These are phyloP conservation scores for Falcaria lacertinaria DNA, from an alignment of 2,888 invertebrate genomes.

Conservation along the genomic window DNA sequence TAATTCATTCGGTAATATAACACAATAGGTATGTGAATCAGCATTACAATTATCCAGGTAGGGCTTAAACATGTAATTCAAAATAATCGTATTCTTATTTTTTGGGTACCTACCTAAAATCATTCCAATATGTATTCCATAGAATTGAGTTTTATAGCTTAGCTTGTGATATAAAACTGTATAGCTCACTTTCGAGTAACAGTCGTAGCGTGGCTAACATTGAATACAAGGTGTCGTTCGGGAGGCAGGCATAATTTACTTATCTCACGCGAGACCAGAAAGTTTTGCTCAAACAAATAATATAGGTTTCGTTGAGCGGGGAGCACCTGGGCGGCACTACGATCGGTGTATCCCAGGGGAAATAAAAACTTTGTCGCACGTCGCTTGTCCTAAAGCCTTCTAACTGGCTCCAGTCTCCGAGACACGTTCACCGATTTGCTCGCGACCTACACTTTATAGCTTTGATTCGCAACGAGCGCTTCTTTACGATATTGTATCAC, in stretches of 20 bases:
- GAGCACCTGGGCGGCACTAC: conserved; percentile 74
- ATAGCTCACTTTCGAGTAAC: too few relatives aligned
- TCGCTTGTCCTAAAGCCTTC: conserved; percentile 76
- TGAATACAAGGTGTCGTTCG: conserved; percentile 61
- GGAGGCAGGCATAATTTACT: conserved; percentile 74
- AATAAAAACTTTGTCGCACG: conserved; percentile 79
- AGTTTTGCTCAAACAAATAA: conserved; percentile 78
- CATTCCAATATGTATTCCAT: too few relatives aligned
- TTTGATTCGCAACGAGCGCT: conserved; percentile 71
- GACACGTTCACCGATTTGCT: conserved; percentile 72
- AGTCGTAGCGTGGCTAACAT: conserved; percentile 34
- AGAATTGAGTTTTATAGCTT: too few relatives aligned
- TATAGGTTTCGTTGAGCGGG: conserved; percentile 73
- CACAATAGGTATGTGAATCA: too few relatives aligned
- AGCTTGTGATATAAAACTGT: too few relatives aligned
- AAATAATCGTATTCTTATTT: too few relatives aligned
- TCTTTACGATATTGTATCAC: conserved; percentile 72
- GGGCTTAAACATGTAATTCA: too few relatives aligned
- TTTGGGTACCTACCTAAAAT: too few relatives aligned
- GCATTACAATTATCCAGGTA: too few relatives aligned
- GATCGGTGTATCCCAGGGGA: conserved; percentile 77
- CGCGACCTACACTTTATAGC: conserved; percentile 68
- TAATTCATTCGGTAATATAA: neutral
- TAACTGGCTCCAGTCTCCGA: conserved; percentile 57
- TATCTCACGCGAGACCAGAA: conserved; percentile 75